Percentiles rank a stretch among this genome's conserved stretches.
Conservation (phyloP, 1,140 invertebrate species). For the Plectrocnemia conspersa region DNA sequence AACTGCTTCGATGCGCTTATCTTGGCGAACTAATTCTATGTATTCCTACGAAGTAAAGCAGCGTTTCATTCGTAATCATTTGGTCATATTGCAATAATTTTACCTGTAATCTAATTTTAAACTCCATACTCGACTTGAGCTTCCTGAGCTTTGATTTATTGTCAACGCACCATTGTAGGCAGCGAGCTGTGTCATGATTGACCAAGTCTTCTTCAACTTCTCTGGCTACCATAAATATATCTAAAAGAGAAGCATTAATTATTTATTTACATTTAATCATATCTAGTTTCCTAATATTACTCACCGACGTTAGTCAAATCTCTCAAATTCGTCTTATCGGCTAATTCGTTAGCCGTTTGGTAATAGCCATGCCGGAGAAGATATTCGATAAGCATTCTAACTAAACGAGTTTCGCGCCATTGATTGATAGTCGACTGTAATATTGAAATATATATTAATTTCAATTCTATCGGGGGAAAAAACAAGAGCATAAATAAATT, state of each 20-base stretch:
- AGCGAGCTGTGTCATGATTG: conserved; percentile 78
- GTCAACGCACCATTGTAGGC: conserved; percentile 95
- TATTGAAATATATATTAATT: conserved; percentile 9
- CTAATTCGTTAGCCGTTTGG: conserved; percentile 81
- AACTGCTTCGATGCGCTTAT: conserved; percentile 85
- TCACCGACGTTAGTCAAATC: conserved; percentile 88
- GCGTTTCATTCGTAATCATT: background rate
- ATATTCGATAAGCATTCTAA: conserved; percentile 95
- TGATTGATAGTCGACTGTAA: conserved; percentile 61
- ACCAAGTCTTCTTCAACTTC: conserved; percentile 79
- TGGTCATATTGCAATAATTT: background rate
- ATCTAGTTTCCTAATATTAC: conserved; percentile 21
- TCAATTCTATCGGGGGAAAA: background rate
- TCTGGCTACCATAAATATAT: conserved; percentile 84
- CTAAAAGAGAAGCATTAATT: conserved; percentile 50
- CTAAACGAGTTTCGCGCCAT: conserved; percentile 84
- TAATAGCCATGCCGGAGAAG: conserved; percentile 95
- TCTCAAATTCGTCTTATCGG: conserved; percentile 75
- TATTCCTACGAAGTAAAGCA: conserved; percentile 64
- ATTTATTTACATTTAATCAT: background rate
- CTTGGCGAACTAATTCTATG: conserved; percentile 85
- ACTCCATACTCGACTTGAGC: conserved; percentile 84
- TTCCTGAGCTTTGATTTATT: conserved; percentile 95
- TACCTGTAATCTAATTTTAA: conserved; percentile 83
- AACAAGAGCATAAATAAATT: background rate